These are phyloP conservation scores for Triplophysa bombifrons DNA, from an alignment of 2,797 vertebrate species.

Conservation along the genomic window DNA sequence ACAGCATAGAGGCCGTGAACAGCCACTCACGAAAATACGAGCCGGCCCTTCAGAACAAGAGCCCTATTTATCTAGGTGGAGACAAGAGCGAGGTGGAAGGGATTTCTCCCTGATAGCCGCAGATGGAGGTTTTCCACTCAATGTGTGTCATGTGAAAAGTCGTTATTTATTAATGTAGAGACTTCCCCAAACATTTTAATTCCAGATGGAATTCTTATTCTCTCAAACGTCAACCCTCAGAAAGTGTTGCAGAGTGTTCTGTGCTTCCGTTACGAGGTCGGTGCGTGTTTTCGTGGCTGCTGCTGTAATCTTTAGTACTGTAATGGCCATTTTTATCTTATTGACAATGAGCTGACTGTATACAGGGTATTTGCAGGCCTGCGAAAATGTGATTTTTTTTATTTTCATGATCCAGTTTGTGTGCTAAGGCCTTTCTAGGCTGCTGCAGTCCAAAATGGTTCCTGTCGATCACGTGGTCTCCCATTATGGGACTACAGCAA, in stretches of 20 bases:
- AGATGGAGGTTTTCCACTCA: conserved; percentile 35
- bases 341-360: conserved; percentile 32
- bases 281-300: conserved; percentile 18
- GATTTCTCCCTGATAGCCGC: conserved; percentile 66
- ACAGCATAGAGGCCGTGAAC: conserved; percentile 82
- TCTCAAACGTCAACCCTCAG: background rate
- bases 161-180: conserved; percentile 1
- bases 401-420: conserved; percentile 11
- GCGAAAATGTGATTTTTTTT: conserved; percentile 19
- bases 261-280: conserved; percentile 7
- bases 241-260: conserved; percentile 10
- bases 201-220: background rate
- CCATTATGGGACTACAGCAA: conserved; percentile 4
- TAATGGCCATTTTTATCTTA: conserved; percentile 16
- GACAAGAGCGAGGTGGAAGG: conserved; percentile 71
- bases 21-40: conserved; percentile 66
- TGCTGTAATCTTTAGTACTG: conserved; percentile 28
- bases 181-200: conserved; percentile 15
- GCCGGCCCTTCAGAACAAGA: conserved; percentile 66
- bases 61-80: conserved; percentile 69
- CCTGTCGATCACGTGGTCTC: background rate
- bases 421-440: conserved; percentile 31
- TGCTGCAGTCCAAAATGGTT: conserved; percentile 39
- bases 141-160: conserved; percentile 27
- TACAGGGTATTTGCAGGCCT: conserved; percentile 47